Evolutionary conservation across 2,888 invertebrate genomes (phyloP).

Genomic region (Eupithecia tripunctaria): DNA sequence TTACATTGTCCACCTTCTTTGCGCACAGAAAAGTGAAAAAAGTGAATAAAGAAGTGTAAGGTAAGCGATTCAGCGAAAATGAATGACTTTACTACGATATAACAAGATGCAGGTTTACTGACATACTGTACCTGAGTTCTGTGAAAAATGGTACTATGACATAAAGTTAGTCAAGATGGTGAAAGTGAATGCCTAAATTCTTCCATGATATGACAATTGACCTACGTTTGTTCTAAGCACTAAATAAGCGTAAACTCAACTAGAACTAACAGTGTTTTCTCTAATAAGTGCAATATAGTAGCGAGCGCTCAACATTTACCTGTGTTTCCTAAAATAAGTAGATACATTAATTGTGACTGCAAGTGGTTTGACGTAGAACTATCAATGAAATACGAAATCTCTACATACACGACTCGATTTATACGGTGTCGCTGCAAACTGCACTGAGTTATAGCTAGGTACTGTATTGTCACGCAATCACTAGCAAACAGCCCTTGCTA

Average conservation of each 20-base stretch:
- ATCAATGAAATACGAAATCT: background rate
- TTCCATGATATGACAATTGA: background rate
- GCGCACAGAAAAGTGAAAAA: background rate
- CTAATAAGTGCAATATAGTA: background rate
- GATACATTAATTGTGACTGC: background rate
- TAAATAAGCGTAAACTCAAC: background rate
- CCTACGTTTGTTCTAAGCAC: background rate
- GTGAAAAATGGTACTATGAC: background rate
- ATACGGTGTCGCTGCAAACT: background rate
- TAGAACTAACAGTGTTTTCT: constrained; percentile 5
- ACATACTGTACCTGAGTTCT: background rate
- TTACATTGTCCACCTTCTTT: background rate
- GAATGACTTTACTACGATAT: background rate
- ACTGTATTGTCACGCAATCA: constrained; percentile 13
- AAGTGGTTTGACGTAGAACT: background rate
- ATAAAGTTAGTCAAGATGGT: background rate
- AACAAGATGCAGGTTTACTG: background rate
- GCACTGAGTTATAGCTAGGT: constrained; percentile 3
- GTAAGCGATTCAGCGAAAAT: no score
- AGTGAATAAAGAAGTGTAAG: no score
- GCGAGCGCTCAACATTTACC: background rate
- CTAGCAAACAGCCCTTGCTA: constrained; percentile 9
- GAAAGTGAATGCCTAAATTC: background rate
- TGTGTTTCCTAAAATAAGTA: background rate
- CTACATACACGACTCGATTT: background rate